Conservation (phyloP, 2,888 invertebrate species). For the Polyommatus iphigenia region DNA sequence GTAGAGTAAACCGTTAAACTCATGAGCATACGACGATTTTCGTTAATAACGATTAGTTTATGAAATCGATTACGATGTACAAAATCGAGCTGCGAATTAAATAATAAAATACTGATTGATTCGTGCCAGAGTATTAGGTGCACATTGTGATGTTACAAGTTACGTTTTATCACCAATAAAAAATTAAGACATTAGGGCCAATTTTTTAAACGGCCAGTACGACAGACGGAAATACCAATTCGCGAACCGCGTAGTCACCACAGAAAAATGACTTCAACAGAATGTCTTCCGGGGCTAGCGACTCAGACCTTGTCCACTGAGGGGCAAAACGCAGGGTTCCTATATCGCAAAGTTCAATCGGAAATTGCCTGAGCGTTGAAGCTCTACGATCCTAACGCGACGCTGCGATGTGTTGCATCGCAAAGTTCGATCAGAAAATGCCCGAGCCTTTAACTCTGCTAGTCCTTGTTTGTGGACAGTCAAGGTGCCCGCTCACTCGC, state of each 20-base stretch:
- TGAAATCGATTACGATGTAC: neutral
- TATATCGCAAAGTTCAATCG: neutral
- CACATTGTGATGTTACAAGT: constrained; percentile 6
- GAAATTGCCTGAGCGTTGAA: neutral
- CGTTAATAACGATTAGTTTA: neutral
- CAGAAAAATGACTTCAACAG: constrained; percentile 18
- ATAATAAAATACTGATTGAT: constrained; percentile 24
- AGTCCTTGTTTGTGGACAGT: neutral
- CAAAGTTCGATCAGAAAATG: neutral
- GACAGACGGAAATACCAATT: constrained; percentile 28
- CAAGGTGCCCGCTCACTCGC: neutral
- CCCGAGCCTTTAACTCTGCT: neutral
- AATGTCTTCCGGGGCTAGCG: constrained; percentile 23
- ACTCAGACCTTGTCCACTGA: constrained; percentile 15
- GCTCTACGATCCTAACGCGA: neutral
- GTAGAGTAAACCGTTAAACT: constrained; percentile 34
- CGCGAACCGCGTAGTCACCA: constrained; percentile 27
- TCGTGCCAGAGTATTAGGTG: constrained; percentile 11
- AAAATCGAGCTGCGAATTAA: neutral
- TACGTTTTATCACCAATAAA: neutral
- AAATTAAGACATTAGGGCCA: neutral
- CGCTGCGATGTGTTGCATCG: neutral
- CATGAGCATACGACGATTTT: constrained; percentile 19
- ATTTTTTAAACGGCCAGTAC: constrained; percentile 11
- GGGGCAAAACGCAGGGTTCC: neutral